A percentile compares a stretch with the other conserved stretches of the same genome.
These are phyloP conservation scores for Antedon mediterranea DNA, from an alignment of 53 echinoderm and acorn worm species.

Conservation along the genomic window DNA sequence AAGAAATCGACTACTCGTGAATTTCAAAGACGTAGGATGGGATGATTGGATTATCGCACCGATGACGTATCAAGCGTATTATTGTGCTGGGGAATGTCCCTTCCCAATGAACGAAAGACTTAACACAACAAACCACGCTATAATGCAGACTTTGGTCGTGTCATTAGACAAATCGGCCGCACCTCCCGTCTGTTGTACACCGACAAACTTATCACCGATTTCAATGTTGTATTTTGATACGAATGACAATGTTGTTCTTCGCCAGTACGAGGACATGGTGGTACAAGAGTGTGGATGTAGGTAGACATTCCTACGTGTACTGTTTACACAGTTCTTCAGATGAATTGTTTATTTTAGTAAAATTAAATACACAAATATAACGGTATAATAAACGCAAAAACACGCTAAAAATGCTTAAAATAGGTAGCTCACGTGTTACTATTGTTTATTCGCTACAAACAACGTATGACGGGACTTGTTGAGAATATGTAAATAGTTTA, in stretches of 20 bases:
- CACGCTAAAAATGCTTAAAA: neutral
- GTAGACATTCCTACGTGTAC: neutral
- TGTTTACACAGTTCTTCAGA: neutral
- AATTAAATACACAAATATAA: neutral
- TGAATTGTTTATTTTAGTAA: neutral
- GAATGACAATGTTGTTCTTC: conserved; percentile 80
- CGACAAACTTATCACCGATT: conserved; percentile 77
- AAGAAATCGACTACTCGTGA: conserved; percentile 64
- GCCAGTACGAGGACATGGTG: conserved; percentile 97
- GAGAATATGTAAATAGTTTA: too few species aligned
- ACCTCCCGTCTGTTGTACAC: conserved; percentile 88
- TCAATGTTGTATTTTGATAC: conserved; percentile 95
- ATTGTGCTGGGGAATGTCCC: conserved; percentile 84
- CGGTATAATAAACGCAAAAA: neutral
- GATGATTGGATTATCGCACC: conserved; percentile 97
- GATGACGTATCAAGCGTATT: conserved; percentile 92
- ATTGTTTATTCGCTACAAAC: too few species aligned
- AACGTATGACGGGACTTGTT: too few species aligned
- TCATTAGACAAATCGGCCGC: conserved; percentile 38
- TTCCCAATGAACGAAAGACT: conserved; percentile 74
- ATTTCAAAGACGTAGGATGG: conserved; percentile 95
- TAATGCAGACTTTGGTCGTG: conserved; percentile 89
- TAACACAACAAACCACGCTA: conserved; percentile 93
- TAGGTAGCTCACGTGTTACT: too few species aligned
- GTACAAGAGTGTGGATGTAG: conserved; percentile 90